phyloP scores from a whole-genome alignment of 2,888 invertebrate species.

The Thera obeliscata region DNA sequence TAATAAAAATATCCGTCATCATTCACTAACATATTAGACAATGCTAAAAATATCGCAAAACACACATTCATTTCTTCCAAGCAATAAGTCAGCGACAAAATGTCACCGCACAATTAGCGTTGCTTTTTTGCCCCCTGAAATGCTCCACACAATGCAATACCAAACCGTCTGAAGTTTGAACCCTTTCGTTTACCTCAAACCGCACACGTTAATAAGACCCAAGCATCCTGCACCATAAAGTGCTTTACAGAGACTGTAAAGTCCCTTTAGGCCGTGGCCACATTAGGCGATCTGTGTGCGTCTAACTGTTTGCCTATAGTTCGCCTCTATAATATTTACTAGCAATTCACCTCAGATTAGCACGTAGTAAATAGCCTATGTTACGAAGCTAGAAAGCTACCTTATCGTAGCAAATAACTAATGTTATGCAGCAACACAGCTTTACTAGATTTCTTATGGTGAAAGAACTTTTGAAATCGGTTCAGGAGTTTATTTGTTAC shows the following conservation, averaged over 20 bases:
- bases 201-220: slow-evolving; percentile 41
- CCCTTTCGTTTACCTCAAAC: slow-evolving; percentile 35
- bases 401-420: too few relatives aligned
- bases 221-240: slow-evolving; percentile 37
- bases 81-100: slow-evolving; percentile 16
- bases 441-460: too few relatives aligned
- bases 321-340: too few relatives aligned
- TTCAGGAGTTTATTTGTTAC: too few relatives aligned
- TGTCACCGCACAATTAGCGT: slow-evolving; percentile 32
- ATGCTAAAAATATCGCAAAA: background rate
- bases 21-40: background rate
- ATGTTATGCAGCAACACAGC: too few relatives aligned
- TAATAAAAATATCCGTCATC: background rate
- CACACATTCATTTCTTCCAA: slow-evolving; percentile 8
- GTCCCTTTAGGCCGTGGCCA: background rate
- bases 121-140: slow-evolving; percentile 32
- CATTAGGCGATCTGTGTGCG: too few relatives aligned
- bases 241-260: slow-evolving; percentile 32
- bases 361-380: too few relatives aligned
- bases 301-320: too few relatives aligned
- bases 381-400: too few relatives aligned
- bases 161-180: slow-evolving; percentile 20
- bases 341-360: too few relatives aligned
- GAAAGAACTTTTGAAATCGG: too few relatives aligned
- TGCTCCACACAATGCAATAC: slow-evolving; percentile 35